These are phyloP conservation scores for Metopia argyrocephala DNA, from an alignment of 2,888 invertebrate genomes.

Conservation along the genomic window DNA sequence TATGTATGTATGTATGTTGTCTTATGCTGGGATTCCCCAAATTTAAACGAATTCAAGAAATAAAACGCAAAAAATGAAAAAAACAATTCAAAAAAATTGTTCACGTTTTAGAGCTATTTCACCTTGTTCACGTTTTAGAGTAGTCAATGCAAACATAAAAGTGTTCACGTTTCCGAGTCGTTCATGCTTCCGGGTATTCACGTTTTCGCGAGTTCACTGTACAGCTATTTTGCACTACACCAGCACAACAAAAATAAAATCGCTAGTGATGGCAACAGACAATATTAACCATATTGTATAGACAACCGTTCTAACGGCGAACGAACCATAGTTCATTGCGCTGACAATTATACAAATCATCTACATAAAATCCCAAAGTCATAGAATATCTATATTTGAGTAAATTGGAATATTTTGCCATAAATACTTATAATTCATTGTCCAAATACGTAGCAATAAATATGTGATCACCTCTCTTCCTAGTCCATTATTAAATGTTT, in stretches of 20 bases:
- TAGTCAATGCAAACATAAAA: too few species aligned
- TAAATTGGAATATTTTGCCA: constrained; percentile 17
- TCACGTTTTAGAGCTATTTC: too few species aligned
- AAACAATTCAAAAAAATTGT: too few species aligned
- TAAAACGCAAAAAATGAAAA: too few species aligned
- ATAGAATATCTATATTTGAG: constrained; percentile 64
- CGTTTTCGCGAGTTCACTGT: too few species aligned
- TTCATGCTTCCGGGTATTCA: too few species aligned
- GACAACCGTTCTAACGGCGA: constrained; percentile 30
- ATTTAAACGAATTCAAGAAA: too few species aligned
- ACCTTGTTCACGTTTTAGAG: too few species aligned
- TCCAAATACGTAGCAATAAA: constrained; percentile 43
- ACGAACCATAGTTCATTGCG: constrained; percentile 32
- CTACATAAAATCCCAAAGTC: constrained; percentile 67
- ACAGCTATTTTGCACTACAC: constrained; percentile 64
- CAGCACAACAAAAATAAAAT: constrained; percentile 66
- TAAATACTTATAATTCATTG: constrained; percentile 51
- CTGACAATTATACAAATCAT: constrained; percentile 65
- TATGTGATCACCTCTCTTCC: background rate
- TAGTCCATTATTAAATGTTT: background rate
- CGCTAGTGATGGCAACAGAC: constrained; percentile 62
- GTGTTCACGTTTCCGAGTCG: too few species aligned
- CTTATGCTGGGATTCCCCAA: too few species aligned
- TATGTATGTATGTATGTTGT: too few species aligned
- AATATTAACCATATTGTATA: constrained; percentile 50